Evolutionary conservation across 2,113 vertebrate genomes (phyloP), one percentile per base, ranked within the genome.

Genomic region (Myotis brandtii): DNA sequence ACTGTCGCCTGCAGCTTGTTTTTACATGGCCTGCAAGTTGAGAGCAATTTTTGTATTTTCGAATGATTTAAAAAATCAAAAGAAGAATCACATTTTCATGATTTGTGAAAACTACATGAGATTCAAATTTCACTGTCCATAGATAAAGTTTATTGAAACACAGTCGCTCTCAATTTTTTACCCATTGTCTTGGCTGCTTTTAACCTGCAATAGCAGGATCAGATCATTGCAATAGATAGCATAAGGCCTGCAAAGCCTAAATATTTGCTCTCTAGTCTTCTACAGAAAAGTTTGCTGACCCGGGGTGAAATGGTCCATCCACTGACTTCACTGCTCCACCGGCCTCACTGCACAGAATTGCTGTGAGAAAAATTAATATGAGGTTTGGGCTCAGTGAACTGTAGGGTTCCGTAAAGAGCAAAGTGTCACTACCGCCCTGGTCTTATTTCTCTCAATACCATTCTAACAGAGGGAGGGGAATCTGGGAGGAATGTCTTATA

Each of bases 1-100:
- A 54, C 66, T 62, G 69, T 34, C 34, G 17, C 43, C 75, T 70
- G 14, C 1, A 9, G n/a, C 52, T 81, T 76, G 14, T 81, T 85
- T 73, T 56, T 25, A 34, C 23, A 30, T 32, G 43, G 18, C 37
- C 37, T 32, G 1, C 12, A 43, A 86, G 18, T 70, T 56, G 59
- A 70, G 48, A 92, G 46, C 11, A 23, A 30, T n/a, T 67, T 95
- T 86, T 69, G 11, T 54, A 46, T 88, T 87, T 92, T 86, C 32
- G 70, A 93, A 64, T 59, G 37, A 13, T 20, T 80, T n/a, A 70
- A 95, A 82, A 83, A 43, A 75, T 67, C 37, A 77, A 83, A 94
- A 91, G 66, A 92, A 83, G 27, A 72, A 62, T 3, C 79, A 18
- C 34, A 82, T 77, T 86, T 94, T 80, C 43, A 48, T 86, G 50